Evolutionary conservation across 30 jellyfish, hydroid and myxozoan genomes (phyloP).

Genomic region (Nemopilema nomurai): DNA sequence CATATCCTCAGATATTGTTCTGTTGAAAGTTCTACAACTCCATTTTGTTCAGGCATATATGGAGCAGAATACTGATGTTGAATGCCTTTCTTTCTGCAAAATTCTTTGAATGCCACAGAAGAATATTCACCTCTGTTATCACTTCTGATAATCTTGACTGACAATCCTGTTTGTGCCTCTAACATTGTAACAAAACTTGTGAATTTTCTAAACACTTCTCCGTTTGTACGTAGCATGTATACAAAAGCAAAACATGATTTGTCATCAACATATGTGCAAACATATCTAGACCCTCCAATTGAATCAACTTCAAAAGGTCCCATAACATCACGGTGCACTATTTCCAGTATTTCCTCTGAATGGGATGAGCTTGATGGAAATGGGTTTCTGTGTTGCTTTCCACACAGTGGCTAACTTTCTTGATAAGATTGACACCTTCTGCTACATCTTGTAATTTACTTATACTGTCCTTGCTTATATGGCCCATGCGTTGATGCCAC

Average conservation of each 20-base stretch:
- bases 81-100: too few species aligned
- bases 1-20: slow-evolving; percentile 21
- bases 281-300: slow-evolving; percentile 44
- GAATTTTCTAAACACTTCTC: slow-evolving; percentile 26
- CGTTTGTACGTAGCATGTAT: slow-evolving; percentile 21
- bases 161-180: slow-evolving; percentile 26
- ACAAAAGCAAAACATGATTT: slow-evolving; percentile 25
- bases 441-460: slow-evolving; percentile 20
- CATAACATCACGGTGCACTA: slow-evolving; percentile 51
- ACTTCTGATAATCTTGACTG: slow-evolving; percentile 14
- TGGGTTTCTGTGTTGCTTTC: slow-evolving; percentile 49
- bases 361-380: slow-evolving; percentile 23
- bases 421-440: slow-evolving; percentile 18
- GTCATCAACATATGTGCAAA: slow-evolving; percentile 48
- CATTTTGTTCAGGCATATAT: slow-evolving; percentile 40
- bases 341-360: slow-evolving; percentile 8
- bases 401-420: slow-evolving; percentile 35
- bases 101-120: too few species aligned
- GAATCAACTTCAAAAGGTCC: slow-evolving; percentile 46
- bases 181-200: slow-evolving; percentile 21
- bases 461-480: slow-evolving; percentile 12
- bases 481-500: slow-evolving; percentile 34
- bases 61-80: slow-evolving; percentile 23
- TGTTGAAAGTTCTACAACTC: slow-evolving; percentile 57
- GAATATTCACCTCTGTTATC: slow-evolving; percentile 35